Conservation (phyloP, 1,140 invertebrate genomes). For the Paraescarpia echinospica region DNA sequence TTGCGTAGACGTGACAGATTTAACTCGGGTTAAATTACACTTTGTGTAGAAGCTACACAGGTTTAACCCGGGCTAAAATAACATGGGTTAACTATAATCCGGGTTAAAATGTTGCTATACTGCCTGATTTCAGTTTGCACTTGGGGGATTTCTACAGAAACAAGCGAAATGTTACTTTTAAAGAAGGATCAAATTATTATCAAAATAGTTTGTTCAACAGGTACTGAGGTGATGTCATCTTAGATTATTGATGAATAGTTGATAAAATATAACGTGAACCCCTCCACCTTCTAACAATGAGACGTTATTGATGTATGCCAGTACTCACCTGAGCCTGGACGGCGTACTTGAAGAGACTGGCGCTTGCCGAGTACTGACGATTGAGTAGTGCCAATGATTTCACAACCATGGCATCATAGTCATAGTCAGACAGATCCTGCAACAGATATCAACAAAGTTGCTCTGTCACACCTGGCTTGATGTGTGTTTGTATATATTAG, state of each 20-base stretch:
- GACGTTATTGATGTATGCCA: not conserved
- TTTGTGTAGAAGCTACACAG: too few species aligned
- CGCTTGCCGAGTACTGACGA: constrained; percentile 27
- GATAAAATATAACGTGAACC: not conserved
- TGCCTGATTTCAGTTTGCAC: too few species aligned
- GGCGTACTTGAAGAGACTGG: constrained; percentile 29
- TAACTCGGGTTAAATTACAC: too few species aligned
- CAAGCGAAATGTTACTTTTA: not conserved
- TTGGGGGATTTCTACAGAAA: not conserved
- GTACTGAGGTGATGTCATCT: too few species aligned
- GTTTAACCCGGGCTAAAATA: too few species aligned
- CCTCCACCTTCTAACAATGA: too few species aligned
- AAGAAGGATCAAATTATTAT: not conserved
- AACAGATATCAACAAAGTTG: not conserved
- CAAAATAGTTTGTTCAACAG: not conserved
- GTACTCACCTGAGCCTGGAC: constrained; percentile 20
- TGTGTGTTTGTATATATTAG: not conserved
- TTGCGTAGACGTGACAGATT: too few species aligned
- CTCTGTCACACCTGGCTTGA: not conserved
- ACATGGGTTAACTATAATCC: too few species aligned
- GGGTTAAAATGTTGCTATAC: too few species aligned
- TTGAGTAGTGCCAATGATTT: constrained; percentile 28
- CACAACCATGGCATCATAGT: constrained; percentile 31
- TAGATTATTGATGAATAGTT: not conserved
- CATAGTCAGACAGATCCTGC: constrained; percentile 31